Conservation (phyloP, 2,113 vertebrate genomes). For the Promerops cafer region DNA sequence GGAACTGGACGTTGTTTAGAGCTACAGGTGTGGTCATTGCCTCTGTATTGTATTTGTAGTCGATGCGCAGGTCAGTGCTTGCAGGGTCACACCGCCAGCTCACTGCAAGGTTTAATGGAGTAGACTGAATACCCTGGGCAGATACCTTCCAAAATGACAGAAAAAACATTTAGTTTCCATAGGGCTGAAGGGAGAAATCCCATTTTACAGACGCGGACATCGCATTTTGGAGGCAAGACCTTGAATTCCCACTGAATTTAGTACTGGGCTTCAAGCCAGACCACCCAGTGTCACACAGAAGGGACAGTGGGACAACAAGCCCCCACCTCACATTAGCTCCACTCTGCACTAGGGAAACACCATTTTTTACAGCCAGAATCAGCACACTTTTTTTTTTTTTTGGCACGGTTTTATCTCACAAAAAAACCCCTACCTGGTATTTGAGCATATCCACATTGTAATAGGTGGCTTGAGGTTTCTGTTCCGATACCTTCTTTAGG, state of each 20-base stretch:
- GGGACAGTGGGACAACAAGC: neutral
- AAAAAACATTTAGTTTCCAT: constrained; percentile 53
- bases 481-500: constrained; percentile 94
- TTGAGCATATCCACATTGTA: constrained; percentile 99
- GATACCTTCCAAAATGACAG: constrained; percentile 81
- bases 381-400: neutral
- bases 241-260: neutral
- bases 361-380: neutral
- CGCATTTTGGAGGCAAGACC: neutral
- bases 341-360: neutral
- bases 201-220: neutral
- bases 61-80: constrained; percentile 93
- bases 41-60: constrained; percentile 94
- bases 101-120: constrained; percentile 92
- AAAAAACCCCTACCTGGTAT: constrained; percentile 82
- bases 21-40: constrained; percentile 87
- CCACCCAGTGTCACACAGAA: neutral
- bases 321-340: neutral
- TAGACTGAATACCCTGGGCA: constrained; percentile 92
- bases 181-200: constrained; percentile 17
- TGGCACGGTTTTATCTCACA: neutral
- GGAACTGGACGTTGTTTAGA: constrained; percentile 92
- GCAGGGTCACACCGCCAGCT: constrained; percentile 89
- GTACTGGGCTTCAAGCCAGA: neutral
- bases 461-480: constrained; percentile 96